These are phyloP conservation scores for Strigamia transsilvanica DNA, from an alignment of 2,888 invertebrate genomes.

Conservation along the genomic window DNA sequence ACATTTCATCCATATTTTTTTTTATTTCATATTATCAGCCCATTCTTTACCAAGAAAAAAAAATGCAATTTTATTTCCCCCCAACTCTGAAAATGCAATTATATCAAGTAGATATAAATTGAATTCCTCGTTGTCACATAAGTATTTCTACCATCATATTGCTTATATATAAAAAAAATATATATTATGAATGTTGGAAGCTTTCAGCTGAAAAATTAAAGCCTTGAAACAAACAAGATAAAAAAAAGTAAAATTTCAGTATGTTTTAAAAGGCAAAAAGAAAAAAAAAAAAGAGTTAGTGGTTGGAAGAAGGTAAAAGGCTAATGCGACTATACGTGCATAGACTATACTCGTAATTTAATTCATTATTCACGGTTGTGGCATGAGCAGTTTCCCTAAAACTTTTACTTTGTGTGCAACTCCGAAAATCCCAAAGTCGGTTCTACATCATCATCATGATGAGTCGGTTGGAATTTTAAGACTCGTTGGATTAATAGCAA, in stretches of 20 bases:
- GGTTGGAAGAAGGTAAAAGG: neutral
- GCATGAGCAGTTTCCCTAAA: neutral
- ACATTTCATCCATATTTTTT: neutral
- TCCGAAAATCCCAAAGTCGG: constrained; percentile 30
- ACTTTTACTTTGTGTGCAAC: constrained; percentile 43
- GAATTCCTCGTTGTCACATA: constrained; percentile 40
- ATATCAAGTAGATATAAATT: constrained; percentile 44
- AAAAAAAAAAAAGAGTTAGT: constrained; percentile 5
- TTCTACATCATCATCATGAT: constrained; percentile 36
- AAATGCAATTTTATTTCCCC: constrained; percentile 17
- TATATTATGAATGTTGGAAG: neutral
- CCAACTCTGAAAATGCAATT: constrained; percentile 18
- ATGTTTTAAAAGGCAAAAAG: neutral
- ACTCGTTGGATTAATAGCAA: constrained; percentile 6
- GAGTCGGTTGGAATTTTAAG: constrained; percentile 36
- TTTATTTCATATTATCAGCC: constrained; percentile 27
- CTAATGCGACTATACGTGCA: constrained; percentile 15
- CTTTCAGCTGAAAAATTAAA: constrained; percentile 39
- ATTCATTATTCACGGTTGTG: constrained; percentile 15
- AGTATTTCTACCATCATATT: constrained; percentile 13
- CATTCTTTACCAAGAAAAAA: neutral
- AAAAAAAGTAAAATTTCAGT: neutral
- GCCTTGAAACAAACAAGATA: neutral
- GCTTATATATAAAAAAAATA: neutral
- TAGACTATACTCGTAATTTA: constrained; percentile 34